Percentiles rank a stretch among this genome's conserved stretches.
Evolutionary conservation across 1,140 invertebrate species (phyloP).

Genomic region (Lepidostoma basale): DNA sequence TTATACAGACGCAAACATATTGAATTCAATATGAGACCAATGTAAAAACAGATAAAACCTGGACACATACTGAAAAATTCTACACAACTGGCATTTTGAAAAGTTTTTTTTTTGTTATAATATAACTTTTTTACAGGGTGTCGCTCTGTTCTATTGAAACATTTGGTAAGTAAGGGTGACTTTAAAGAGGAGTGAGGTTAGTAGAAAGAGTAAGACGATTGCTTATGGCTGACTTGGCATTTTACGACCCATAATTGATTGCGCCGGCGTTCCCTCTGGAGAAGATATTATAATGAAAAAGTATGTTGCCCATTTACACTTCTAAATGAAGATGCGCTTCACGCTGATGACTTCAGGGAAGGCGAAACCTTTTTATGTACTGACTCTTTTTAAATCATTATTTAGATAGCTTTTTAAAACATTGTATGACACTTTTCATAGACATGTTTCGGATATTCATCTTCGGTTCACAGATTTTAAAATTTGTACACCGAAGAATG

Average conservation of each 20-base stretch:
- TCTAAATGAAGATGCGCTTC: slow-evolving; percentile 14
- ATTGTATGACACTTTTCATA: no score
- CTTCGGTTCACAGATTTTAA: no score
- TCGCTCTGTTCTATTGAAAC: background rate
- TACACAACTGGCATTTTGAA: background rate
- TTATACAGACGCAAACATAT: background rate
- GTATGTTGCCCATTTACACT: slow-evolving; percentile 24
- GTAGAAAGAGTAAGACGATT: slow-evolving; percentile 29
- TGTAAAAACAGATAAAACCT: background rate
- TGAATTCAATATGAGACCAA: background rate
- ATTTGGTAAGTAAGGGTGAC: background rate
- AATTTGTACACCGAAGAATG: no score
- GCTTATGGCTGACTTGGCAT: slow-evolving; percentile 34
- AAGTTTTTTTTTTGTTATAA: no score
- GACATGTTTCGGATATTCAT: no score
- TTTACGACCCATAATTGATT: slow-evolving; percentile 36
- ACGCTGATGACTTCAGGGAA: background rate
- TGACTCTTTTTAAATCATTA: no score
- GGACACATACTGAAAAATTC: background rate
- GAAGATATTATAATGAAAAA: slow-evolving; percentile 27
- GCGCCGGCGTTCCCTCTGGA: slow-evolving; percentile 15
- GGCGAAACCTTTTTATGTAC: no score
- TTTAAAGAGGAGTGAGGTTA: background rate
- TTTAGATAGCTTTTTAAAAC: no score
- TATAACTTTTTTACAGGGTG: background rate